phyloP scores from a whole-genome alignment of 2,113 vertebrate species.

The Connochaetes taurinus region DNA sequence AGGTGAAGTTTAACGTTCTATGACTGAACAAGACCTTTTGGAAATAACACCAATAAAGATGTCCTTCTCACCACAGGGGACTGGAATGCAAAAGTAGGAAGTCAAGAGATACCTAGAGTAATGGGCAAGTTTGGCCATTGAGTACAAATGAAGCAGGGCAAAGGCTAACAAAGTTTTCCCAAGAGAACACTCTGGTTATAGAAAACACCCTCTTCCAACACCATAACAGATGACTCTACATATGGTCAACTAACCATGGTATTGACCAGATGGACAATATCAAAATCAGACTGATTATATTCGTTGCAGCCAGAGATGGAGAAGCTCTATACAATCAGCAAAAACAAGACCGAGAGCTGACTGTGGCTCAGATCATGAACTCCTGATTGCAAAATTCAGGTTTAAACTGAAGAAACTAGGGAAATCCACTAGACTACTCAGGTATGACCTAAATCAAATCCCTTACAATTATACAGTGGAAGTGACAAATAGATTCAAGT shows the following conservation, averaged over 20 bases:
- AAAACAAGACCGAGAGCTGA: background rate
- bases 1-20: background rate
- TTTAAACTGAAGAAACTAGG: background rate
- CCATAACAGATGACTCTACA: background rate
- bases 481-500: background rate
- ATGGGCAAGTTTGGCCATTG: background rate
- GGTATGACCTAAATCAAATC: background rate
- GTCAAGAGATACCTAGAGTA: background rate
- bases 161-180: background rate
- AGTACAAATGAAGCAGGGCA: background rate
- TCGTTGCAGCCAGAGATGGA: background rate
- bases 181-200: background rate
- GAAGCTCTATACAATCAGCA: background rate
- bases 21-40: background rate
- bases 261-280: background rate
- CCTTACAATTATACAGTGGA: background rate
- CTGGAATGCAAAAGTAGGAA: background rate
- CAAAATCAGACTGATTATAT: background rate
- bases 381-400: background rate
- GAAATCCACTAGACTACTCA: background rate
- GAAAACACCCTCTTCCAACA: background rate
- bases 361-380: background rate
- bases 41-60: background rate
- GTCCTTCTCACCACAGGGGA: background rate
- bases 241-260: background rate